A percentile compares a stretch with the other conserved stretches of the same genome.
Conservation (phyloP, 2,113 vertebrate species). For the Mandrillus leucophaeus region DNA sequence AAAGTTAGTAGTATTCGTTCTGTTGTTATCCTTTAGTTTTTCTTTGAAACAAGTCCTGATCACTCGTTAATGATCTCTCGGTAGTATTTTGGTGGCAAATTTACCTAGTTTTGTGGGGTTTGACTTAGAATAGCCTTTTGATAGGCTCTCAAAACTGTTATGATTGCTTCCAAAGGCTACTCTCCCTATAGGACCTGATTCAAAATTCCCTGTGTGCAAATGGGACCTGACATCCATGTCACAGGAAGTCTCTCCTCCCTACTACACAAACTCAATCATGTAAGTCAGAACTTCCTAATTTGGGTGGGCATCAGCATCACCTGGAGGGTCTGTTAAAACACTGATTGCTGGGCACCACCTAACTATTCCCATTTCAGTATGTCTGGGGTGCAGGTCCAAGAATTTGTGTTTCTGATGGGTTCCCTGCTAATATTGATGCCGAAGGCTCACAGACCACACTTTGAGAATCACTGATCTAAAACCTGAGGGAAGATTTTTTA, state of each 20-base stretch:
- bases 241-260: not conserved
- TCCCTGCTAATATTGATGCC: not conserved
- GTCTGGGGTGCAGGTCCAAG: not conserved
- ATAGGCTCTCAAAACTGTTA: not conserved
- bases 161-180: not conserved
- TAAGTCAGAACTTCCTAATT: not conserved
- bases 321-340: not conserved
- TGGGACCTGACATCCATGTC: not conserved
- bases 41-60: not conserved
- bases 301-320: not conserved
- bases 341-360: not conserved
- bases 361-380: not conserved
- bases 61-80: not conserved
- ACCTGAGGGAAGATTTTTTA: not conserved
- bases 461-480: slow-evolving; percentile 6
- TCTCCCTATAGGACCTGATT: not conserved
- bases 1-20: not conserved
- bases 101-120: not conserved
- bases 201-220: not conserved
- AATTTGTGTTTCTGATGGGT: not conserved
- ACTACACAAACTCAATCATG: not conserved
- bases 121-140: not conserved
- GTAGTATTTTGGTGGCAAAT: not conserved
- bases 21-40: not conserved
- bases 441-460: not conserved